phyloP scores from a whole-genome alignment of 2,113 vertebrate genomes.

The Isurus oxyrinchus region DNA sequence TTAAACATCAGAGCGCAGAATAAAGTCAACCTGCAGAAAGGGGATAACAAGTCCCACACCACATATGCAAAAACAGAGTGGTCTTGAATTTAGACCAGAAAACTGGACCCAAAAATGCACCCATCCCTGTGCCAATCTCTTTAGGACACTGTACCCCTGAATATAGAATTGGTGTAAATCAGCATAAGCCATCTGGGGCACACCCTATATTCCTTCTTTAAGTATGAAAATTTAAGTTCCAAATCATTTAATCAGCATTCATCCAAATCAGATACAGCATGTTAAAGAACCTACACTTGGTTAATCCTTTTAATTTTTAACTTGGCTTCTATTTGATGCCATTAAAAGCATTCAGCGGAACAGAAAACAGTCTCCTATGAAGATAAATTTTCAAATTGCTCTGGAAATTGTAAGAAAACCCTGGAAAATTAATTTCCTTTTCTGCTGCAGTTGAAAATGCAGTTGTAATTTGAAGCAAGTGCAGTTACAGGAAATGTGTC shows the following conservation, averaged over 20 bases:
- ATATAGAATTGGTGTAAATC: neutral
- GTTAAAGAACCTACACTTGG: neutral
- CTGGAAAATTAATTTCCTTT: neutral
- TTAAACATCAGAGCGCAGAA: neutral
- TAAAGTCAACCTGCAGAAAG: neutral
- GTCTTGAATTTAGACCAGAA: neutral
- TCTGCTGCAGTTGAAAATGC: neutral
- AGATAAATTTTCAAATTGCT: neutral
- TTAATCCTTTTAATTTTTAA: neutral
- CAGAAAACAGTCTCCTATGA: neutral
- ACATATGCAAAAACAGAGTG: neutral
- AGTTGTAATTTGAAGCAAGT: neutral
- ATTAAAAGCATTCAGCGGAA: neutral
- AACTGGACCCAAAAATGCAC: neutral
- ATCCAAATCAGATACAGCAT: neutral
- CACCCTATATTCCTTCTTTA: neutral
- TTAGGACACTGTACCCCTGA: neutral
- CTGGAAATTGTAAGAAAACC: neutral
- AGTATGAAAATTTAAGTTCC: neutral
- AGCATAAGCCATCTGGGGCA: neutral
- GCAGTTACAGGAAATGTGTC: neutral
- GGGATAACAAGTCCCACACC: neutral
- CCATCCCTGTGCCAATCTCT: neutral
- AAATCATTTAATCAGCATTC: neutral
- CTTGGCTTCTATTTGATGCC: no score